Evolutionary conservation across 1,140 invertebrate genomes (phyloP).

Genomic region (Hylyphantes graminicola): DNA sequence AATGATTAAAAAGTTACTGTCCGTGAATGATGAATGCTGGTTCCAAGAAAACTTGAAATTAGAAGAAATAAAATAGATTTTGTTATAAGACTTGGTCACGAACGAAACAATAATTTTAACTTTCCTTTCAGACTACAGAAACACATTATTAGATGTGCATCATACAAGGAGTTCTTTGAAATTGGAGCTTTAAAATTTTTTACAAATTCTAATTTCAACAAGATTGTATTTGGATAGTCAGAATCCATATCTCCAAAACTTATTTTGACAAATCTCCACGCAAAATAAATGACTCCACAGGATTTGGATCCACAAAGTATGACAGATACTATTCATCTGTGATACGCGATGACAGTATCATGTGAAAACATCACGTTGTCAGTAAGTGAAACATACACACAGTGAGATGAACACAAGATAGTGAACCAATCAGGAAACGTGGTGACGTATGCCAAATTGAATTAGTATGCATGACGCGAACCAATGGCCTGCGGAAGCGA

Average conservation of each 20-base stretch:
- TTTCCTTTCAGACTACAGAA: too few relatives aligned
- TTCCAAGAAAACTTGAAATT: too few relatives aligned
- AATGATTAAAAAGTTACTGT: too few relatives aligned
- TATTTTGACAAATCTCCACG: neutral
- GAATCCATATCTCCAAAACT: neutral
- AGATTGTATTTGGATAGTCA: neutral
- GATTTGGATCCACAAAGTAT: neutral
- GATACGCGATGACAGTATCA: conserved; percentile 26
- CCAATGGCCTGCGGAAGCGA: neutral
- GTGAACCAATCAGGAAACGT: conserved; percentile 37
- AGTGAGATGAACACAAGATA: conserved; percentile 31
- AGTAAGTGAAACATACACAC: conserved; percentile 9
- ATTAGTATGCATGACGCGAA: conserved; percentile 36
- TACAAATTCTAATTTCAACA: too few relatives aligned
- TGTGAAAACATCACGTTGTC: conserved; percentile 3
- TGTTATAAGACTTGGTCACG: too few relatives aligned
- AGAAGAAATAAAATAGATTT: too few relatives aligned
- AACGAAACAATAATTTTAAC: too few relatives aligned
- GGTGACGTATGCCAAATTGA: conserved; percentile 35
- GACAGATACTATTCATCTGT: neutral
- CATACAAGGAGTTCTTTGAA: too few relatives aligned
- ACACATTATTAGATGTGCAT: too few relatives aligned
- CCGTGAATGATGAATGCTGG: too few relatives aligned
- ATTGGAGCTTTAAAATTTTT: too few relatives aligned
- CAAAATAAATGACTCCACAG: neutral